These are phyloP conservation scores for Turnix velox DNA, from an alignment of 2,113 vertebrate species.

Conservation along the genomic window DNA sequence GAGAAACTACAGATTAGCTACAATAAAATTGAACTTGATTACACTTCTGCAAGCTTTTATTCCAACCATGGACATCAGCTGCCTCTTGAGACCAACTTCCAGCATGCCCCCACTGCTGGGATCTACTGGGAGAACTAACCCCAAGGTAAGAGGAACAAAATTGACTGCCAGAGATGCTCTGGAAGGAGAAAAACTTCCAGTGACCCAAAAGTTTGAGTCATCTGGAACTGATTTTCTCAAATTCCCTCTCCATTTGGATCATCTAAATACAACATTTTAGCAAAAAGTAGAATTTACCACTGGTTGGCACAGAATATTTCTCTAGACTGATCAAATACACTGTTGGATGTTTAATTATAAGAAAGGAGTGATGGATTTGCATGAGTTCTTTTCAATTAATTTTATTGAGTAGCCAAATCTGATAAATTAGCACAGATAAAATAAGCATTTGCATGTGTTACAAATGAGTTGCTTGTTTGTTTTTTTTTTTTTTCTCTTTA, in stretches of 20 bases:
- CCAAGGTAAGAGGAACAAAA: background rate
- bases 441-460: conserved; percentile 79
- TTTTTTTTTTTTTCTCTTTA: no score
- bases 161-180: background rate
- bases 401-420: conserved; percentile 82
- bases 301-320: background rate
- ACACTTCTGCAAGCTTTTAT: background rate
- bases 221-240: background rate
- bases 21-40: background rate
- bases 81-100: background rate
- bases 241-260: background rate
- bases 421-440: conserved; percentile 83
- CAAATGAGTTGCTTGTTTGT: no score
- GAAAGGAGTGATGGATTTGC: conserved; percentile 48
- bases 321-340: background rate
- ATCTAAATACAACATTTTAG: background rate
- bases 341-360: background rate
- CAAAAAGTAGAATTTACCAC: background rate
- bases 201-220: background rate
- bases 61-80: background rate
- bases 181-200: background rate
- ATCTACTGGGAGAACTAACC: background rate
- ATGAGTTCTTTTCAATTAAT: conserved; percentile 72
- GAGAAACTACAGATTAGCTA: background rate
- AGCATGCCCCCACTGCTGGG: background rate